phyloP scores from a whole-genome alignment of 2,888 invertebrate genomes.

The Chydorus sphaericus region DNA sequence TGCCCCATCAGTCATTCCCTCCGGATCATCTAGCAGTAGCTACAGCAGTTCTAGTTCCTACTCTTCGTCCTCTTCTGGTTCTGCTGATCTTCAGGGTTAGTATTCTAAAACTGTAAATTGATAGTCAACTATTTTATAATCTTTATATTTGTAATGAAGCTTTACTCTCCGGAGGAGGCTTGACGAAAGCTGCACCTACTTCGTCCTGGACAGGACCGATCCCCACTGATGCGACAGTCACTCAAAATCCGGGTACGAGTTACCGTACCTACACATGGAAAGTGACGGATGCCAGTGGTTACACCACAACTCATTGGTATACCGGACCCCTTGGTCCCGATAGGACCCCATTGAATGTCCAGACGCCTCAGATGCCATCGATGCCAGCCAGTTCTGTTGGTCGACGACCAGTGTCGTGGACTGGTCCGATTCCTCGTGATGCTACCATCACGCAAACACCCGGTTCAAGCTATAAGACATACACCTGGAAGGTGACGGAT shows the following conservation, averaged over 20 bases:
- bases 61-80: neutral
- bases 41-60: slow-evolving; percentile 1
- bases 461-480: neutral
- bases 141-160: too few relatives aligned
- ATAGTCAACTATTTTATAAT: too few relatives aligned
- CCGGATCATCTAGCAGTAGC: neutral
- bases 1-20: neutral
- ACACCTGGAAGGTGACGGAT: slow-evolving; percentile 2
- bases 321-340: slow-evolving; percentile 11
- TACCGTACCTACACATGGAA: slow-evolving; percentile 10
- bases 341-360: neutral
- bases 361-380: neutral
- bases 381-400: neutral
- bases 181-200: neutral
- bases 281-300: slow-evolving; percentile 6
- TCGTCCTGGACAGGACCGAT: neutral
- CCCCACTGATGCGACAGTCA: slow-evolving; percentile 5
- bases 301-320: slow-evolving; percentile 11
- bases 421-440: slow-evolving; percentile 5
- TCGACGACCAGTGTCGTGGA: neutral
- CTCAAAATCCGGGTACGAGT: neutral
- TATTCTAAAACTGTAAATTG: too few relatives aligned
- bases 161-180: neutral
- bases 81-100: neutral
- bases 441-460: slow-evolving; percentile 6